These are phyloP conservation scores for Thalassarche chlororhynchos DNA, from an alignment of 2,113 vertebrate genomes.

Conservation along the genomic window DNA sequence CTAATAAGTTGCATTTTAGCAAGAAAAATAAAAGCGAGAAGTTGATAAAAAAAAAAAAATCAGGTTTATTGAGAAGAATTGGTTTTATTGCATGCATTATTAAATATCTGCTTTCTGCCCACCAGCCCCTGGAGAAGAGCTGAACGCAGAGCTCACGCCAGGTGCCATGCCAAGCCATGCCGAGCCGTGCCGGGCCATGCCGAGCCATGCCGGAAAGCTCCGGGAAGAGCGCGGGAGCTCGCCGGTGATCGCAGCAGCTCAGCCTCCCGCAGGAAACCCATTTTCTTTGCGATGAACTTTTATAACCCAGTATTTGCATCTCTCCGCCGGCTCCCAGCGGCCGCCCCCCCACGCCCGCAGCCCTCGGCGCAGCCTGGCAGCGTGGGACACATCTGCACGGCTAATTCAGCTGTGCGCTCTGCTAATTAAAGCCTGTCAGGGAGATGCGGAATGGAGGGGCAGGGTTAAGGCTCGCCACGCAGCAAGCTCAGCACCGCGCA, in stretches of 20 bases:
- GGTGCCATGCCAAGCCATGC: neutral
- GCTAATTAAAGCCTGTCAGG: neutral
- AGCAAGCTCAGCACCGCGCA: neutral
- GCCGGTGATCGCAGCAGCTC: too few relatives aligned
- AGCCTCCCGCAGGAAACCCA: neutral
- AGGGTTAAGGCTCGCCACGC: neutral
- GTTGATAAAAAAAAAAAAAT: neutral
- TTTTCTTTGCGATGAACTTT: neutral
- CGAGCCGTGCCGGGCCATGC: neutral
- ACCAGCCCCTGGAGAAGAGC: neutral
- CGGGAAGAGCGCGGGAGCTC: neutral
- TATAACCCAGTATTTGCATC: neutral
- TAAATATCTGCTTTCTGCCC: neutral
- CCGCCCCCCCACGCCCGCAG: neutral
- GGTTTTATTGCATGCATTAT: neutral
- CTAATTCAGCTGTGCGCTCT: neutral
- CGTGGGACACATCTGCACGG: neutral
- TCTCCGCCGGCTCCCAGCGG: neutral
- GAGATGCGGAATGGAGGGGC: neutral
- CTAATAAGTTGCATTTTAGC: neutral
- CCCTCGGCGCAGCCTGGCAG: neutral
- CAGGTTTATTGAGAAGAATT: neutral
- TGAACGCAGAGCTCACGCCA: neutral
- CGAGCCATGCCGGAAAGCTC: neutral
- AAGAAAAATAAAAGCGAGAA: neutral